These are phyloP conservation scores for Oncorhynchus masou DNA, from an alignment of 2,113 vertebrate species.

Conservation along the genomic window DNA sequence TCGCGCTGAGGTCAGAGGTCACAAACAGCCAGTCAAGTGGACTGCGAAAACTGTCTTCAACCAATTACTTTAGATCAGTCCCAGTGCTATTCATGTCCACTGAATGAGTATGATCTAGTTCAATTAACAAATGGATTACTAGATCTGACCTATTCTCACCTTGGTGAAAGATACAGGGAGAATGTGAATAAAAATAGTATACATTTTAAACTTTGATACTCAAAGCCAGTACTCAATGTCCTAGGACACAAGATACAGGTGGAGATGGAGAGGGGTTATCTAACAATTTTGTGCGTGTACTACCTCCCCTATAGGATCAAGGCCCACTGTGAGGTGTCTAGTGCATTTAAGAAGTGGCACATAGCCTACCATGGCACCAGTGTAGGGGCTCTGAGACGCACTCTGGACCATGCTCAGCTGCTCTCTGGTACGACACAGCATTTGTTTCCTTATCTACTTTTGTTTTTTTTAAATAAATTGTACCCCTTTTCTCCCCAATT, in stretches of 20 bases:
- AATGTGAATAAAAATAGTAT: no score
- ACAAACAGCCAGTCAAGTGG: neutral
- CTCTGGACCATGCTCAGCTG: slow-evolving; percentile 85
- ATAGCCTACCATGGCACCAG: slow-evolving; percentile 88
- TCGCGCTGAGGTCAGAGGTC: slow-evolving; percentile 80
- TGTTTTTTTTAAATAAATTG: no score
- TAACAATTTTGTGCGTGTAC: neutral
- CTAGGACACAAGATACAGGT: no score
- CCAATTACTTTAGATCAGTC: neutral
- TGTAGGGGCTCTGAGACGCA: slow-evolving; percentile 79
- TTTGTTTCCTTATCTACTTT: neutral
- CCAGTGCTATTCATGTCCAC: no score
- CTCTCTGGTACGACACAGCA: slow-evolving; percentile 73
- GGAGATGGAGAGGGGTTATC: neutral
- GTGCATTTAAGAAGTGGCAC: slow-evolving; percentile 89
- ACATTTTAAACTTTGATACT: no score
- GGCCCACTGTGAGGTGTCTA: slow-evolving; percentile 81
- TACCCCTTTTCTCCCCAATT: no score
- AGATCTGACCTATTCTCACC: no score
- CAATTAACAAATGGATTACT: no score
- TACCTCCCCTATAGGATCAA: slow-evolving; percentile 75
- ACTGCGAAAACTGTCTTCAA: neutral
- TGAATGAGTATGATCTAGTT: no score
- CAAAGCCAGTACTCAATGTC: no score
- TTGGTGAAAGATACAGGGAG: no score